phyloP scores from a whole-genome alignment of 2,113 vertebrate genomes.

The Vireo altiloquus region DNA sequence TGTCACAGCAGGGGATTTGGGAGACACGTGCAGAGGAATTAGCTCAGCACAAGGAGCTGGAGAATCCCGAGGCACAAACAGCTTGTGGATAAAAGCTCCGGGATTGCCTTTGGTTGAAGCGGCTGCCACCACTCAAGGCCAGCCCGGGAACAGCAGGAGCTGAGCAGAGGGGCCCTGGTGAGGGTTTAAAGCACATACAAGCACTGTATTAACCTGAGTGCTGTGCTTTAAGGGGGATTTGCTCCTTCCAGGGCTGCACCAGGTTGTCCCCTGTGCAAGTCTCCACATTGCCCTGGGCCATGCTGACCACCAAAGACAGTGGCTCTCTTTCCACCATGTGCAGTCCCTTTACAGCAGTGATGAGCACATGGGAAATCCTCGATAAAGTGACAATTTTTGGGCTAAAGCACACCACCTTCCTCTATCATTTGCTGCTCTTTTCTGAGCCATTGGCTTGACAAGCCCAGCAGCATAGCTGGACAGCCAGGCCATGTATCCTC shows the following conservation, averaged over 20 bases:
- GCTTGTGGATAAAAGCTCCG: neutral
- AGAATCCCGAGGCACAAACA: neutral
- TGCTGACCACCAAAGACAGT: neutral
- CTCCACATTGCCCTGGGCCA: neutral
- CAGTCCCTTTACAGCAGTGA: rapidly evolving
- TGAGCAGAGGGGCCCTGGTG: neutral
- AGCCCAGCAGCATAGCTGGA: neutral
- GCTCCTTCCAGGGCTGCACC: neutral
- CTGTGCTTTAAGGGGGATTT: neutral
- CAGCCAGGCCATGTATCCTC: neutral
- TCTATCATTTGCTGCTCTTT: neutral
- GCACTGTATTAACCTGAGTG: rapidly evolving
- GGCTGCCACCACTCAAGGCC: neutral
- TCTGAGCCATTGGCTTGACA: neutral
- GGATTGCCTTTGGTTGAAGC: neutral
- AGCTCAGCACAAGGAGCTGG: neutral
- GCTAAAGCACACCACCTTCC: neutral
- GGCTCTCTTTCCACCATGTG: rapidly evolving
- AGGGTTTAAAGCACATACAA: neutral
- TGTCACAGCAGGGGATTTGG: rapidly evolving
- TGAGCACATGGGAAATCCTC: neutral
- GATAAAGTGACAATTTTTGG: neutral
- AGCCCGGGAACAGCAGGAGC: neutral
- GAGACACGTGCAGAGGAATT: neutral
- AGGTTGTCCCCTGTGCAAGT: rapidly evolving